A percentile compares a stretch with the other conserved stretches of the same genome.
Evolutionary conservation across 2,113 vertebrate species (phyloP).

Genomic region (Poecile atricapillus): DNA sequence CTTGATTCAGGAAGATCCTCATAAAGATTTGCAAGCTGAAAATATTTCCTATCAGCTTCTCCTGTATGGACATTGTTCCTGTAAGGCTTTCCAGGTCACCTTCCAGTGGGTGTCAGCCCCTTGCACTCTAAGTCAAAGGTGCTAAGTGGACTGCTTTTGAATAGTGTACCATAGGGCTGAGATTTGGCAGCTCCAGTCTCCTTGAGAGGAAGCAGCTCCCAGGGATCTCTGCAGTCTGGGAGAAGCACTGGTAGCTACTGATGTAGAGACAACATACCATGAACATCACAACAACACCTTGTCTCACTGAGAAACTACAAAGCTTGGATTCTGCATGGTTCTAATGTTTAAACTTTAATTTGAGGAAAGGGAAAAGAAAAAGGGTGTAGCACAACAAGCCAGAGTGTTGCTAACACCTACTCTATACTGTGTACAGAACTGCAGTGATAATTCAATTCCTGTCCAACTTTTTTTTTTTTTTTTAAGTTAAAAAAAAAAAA

Average conservation of each 20-base stretch:
- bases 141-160: not conserved
- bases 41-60: not conserved
- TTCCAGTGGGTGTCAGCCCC: not conserved
- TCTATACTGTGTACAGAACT: not conserved
- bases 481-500: not conserved
- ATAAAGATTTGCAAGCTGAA: not conserved
- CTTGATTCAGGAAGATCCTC: not conserved
- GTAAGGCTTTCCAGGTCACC: not conserved
- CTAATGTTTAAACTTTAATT: not conserved
- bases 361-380: not conserved
- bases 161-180: fast-evolving
- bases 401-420: not conserved
- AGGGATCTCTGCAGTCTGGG: not conserved
- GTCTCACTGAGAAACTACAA: not conserved
- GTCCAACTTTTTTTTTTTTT: not conserved
- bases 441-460: not conserved
- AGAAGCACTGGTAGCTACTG: not conserved
- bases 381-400: not conserved
- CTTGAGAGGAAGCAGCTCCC: not conserved
- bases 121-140: not conserved
- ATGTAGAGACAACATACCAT: fast-evolving
- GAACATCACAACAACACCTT: not conserved
- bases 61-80: not conserved
- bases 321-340: not conserved
- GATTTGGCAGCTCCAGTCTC: not conserved